phyloP scores from a whole-genome alignment of 2,888 invertebrate genomes.

The Tholera decimalis region DNA sequence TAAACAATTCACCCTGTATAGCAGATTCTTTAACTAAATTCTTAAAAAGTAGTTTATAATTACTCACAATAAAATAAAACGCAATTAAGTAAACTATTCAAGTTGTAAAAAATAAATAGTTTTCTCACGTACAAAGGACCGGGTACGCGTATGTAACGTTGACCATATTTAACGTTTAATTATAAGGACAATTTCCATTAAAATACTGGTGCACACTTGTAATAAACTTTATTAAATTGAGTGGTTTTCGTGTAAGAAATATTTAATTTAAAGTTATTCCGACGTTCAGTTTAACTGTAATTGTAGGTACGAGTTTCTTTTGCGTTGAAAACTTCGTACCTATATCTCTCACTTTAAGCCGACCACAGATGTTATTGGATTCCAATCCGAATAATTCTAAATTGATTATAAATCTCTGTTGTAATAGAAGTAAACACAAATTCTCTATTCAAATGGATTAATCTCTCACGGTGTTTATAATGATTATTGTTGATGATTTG shows the following conservation, averaged over 20 bases:
- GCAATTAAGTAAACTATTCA: conserved; percentile 62
- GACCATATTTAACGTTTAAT: conserved; percentile 40
- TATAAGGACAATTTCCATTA: conserved; percentile 38
- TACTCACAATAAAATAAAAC: conserved; percentile 61
- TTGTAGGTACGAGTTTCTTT: conserved; percentile 15
- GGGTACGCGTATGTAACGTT: conserved; percentile 10
- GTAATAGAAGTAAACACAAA: too few species aligned
- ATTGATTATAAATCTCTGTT: too few species aligned
- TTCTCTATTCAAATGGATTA: too few species aligned
- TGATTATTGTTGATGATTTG: too few species aligned
- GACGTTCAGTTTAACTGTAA: conserved; percentile 7
- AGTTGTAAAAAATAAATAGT: conserved; percentile 37
- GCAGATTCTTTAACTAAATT: conserved; percentile 13
- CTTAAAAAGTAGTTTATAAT: conserved; percentile 54
- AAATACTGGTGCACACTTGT: conserved; percentile 12
- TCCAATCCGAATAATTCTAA: too few species aligned
- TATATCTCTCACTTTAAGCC: background rate
- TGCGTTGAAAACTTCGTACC: background rate
- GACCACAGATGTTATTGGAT: too few species aligned
- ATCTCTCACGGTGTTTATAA: too few species aligned
- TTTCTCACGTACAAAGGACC: conserved; percentile 46
- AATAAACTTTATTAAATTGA: conserved; percentile 27
- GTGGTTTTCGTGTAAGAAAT: background rate
- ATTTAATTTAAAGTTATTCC: conserved; percentile 3
- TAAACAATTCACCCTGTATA: background rate